Base-by-base conservation (phyloP, 2,797 vertebrate genomes). In the Echiichthys vipera region DNA sequence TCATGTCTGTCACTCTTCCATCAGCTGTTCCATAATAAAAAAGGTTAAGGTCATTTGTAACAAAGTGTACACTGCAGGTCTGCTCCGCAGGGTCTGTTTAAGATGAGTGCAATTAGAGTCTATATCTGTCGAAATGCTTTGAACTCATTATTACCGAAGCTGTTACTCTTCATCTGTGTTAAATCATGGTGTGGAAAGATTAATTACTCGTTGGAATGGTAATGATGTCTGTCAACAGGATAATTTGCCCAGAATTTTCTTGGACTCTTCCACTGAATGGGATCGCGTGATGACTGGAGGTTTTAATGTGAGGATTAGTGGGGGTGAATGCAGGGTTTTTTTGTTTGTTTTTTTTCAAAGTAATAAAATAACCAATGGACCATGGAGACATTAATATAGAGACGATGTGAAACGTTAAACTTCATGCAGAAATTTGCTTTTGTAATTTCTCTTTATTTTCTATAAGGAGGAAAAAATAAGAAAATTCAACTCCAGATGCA, bases 221-320 rank as follows among this genome's bases (percentile, higher is more conserved):
- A 88, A 89, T 85, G 80, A 89, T 74, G 84, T 81, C 86, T 83
- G 83, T 86, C 87, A 87, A 89, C 65, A 84, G 71, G 65, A 86
- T 89, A 43, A 80, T 86, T 87, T 65, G 55, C 63, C 66, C 54
- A 74, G 43, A 80, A 88, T 88, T 85, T 27, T 9, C 69, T 59
- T 70, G 55, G 64, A 82, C 78, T 80, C 74, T 83, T 71, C 56
- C 67, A 82, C 70, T 57, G 71, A 84, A 77, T 84, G 65, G 1
- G 50, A 86, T 63, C 86, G 79, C 80, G 71, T 66, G 77, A 80
- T 83, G 75, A 77, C 50, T 74, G 43, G 63, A 77, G 84, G 69
- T 80, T 89, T n/a, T 83, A 84, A 77, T 71, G 46, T 53, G 55
- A 74, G 81, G 82, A 90, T 90, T 86, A 89, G 78, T 29, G 25